These are phyloP conservation scores for Podilymbus podiceps DNA, from an alignment of 2,113 vertebrate genomes.

Conservation along the genomic window DNA sequence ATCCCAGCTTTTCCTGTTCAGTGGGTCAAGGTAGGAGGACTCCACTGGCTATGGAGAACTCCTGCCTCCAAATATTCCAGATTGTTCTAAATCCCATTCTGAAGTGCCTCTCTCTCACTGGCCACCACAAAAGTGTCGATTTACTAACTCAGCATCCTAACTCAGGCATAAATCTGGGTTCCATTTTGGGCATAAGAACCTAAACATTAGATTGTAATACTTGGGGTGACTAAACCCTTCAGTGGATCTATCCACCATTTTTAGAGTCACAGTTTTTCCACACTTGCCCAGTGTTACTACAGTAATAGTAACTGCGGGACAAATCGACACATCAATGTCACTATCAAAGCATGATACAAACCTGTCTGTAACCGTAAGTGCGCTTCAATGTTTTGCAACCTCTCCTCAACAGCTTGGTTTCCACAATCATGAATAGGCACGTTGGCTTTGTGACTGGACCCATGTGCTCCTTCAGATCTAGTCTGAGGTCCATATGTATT, in stretches of 20 bases:
- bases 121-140: neutral
- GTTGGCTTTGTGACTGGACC: slow-evolving; percentile 73
- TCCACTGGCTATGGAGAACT: neutral
- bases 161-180: neutral
- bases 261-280: neutral
- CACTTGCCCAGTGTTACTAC: neutral
- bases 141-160: neutral
- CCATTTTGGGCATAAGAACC: neutral
- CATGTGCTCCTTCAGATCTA: slow-evolving; percentile 74
- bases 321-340: neutral
- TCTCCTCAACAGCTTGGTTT: slow-evolving; percentile 90
- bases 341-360: slow-evolving; percentile 49
- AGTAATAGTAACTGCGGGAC: neutral
- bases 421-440: slow-evolving; percentile 80
- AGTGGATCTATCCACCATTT: neutral
- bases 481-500: slow-evolving; percentile 96
- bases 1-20: neutral
- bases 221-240: neutral
- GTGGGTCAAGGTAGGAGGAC: neutral
- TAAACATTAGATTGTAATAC: neutral
- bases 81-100: neutral
- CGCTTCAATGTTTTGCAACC: slow-evolving; percentile 93
- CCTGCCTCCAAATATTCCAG: neutral
- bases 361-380: slow-evolving; percentile 89
- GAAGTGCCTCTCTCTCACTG: neutral